These are phyloP conservation scores for Cotesia vestalis DNA, from an alignment of 1,140 invertebrate species.

Conservation along the genomic window DNA sequence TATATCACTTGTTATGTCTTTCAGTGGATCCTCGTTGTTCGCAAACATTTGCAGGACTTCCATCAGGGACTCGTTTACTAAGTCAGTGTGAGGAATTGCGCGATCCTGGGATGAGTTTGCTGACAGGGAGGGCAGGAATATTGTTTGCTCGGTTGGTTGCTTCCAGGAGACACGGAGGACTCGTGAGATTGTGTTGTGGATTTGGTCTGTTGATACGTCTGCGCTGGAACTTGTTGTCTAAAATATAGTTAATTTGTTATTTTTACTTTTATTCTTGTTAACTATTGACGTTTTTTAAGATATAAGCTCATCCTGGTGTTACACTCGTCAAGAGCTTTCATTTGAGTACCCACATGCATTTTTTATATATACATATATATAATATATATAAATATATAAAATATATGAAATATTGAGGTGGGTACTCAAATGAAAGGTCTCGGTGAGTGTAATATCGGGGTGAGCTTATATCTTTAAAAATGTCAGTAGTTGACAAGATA, in stretches of 20 bases:
- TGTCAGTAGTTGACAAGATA: too few relatives aligned
- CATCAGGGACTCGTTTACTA: slow-evolving; percentile 74
- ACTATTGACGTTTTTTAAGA: too few relatives aligned
- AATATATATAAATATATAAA: too few relatives aligned
- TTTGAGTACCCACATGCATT: too few relatives aligned
- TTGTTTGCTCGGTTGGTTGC: slow-evolving; percentile 67
- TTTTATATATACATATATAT: too few relatives aligned
- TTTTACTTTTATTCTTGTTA: too few relatives aligned
- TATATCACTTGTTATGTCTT: slow-evolving; percentile 63
- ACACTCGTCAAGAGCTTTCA: too few relatives aligned
- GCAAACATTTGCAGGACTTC: slow-evolving; percentile 73
- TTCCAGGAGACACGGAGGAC: slow-evolving; percentile 75
- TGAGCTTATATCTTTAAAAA: too few relatives aligned
- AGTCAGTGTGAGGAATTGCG: slow-evolving; percentile 66
- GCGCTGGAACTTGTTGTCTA: slow-evolving; percentile 66
- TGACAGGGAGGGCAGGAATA: slow-evolving; percentile 73
- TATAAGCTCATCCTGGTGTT: too few relatives aligned
- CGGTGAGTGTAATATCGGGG: too few relatives aligned
- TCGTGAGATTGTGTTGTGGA: slow-evolving; percentile 70
- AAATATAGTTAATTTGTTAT: slow-evolving; percentile 39
- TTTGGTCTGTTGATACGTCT: slow-evolving; percentile 72
- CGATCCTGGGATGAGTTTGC: slow-evolving; percentile 62
- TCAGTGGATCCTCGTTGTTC: slow-evolving; percentile 71
- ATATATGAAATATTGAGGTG: too few relatives aligned
- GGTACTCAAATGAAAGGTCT: too few relatives aligned